These are phyloP conservation scores for Tenthredo amoena DNA, from an alignment of 2,888 invertebrate genomes.

Conservation along the genomic window DNA sequence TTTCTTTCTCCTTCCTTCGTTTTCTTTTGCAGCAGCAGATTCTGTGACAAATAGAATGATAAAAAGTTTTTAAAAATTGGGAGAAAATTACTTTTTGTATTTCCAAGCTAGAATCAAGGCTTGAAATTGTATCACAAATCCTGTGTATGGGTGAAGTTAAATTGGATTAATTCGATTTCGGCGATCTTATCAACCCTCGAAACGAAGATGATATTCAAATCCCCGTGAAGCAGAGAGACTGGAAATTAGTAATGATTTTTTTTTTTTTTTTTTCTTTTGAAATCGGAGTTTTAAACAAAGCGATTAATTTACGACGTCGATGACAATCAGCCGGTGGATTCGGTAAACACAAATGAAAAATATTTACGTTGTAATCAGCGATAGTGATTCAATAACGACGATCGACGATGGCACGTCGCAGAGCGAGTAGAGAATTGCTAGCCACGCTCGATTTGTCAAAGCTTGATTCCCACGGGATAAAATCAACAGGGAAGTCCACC, in stretches of 20 bases:
- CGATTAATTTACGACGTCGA: not conserved
- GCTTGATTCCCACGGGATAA: constrained; percentile 42
- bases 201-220: not conserved
- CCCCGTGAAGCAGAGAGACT: not conserved
- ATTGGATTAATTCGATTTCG: constrained; percentile 11
- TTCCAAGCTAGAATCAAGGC: not conserved
- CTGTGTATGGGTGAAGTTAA: not conserved
- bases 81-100: not conserved
- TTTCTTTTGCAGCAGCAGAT: not conserved
- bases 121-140: not conserved
- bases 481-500: constrained; percentile 2
- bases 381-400: constrained; percentile 40
- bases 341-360: constrained; percentile 3
- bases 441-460: constrained; percentile 34
- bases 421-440: not conserved
- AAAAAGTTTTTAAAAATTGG: not conserved
- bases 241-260: not conserved
- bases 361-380: constrained; percentile 44
- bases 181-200: not conserved
- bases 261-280: not conserved
- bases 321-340: not conserved
- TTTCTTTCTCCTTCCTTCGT: not conserved
- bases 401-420: not conserved
- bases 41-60: not conserved
- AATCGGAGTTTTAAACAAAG: not conserved